Evolutionary conservation across 37 sponge, comb jelly and placozoan species (phyloP), one percentile per base, ranked within the genome.

Genomic region (Chondrilla cf. caribensis): DNA sequence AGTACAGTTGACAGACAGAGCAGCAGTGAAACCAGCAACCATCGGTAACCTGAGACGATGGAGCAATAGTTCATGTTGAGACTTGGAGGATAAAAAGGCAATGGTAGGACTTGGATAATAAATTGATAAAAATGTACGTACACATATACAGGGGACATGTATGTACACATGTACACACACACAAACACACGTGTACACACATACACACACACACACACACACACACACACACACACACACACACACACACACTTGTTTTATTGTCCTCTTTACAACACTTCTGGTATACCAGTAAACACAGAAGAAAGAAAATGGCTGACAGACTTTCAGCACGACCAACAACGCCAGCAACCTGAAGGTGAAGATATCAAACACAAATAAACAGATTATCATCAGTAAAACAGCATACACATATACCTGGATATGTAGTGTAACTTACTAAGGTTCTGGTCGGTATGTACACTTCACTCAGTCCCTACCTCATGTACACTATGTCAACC

Each of bases 251-350:
- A 83, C 84, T 39, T 22, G 22, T 82, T 15, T 60, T 39, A 21
- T 83, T 29, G 21, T 62, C 82, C 25, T 85, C 38, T 28, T 24
- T 28, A 25, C 87, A 59, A 39, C 87, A 64, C 60, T 70, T 70
- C 29, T 57, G 35, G 82, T 97, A 94, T 0, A 73, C 38, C 9
- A 82, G 66, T 32, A 97, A 83, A 18, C 82, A 43, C 0, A 60
- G 35, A 4, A 97, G 77, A 64, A 86, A 97, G 84, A 97, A 94
- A n/a, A 92, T 5, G 25, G 85, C 90, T 58, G 91, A 89, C 0
- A 97, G 83, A 0, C 78, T 57, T 29, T 97, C 97, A 17, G 97
- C 95, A 79, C 97, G 89, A 11, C 97, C 97, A 2, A 97, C 97
- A 1, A 97, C 75, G 37, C 97, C 97, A 77, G 95, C 90, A 2